Base-by-base conservation (phyloP, 2,797 vertebrate genomes). In the Schizopygopsis pylzovi region DNA sequence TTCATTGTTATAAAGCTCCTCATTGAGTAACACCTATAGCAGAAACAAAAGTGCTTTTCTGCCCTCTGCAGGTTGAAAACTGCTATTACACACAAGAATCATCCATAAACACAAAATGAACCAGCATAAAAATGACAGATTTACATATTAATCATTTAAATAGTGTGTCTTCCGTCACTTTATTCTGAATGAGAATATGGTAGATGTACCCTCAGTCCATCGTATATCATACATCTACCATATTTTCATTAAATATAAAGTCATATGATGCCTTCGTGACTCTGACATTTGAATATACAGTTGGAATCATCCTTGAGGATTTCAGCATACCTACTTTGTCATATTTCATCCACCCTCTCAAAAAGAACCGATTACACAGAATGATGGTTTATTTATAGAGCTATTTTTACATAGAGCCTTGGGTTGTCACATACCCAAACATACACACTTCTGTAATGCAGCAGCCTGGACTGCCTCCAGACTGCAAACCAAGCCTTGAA, bases 401-500 rank as follows among this genome's bases (percentile, higher is more conserved):
- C 83, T 88, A 88, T 88, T 83, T 88, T 90, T 86, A 86, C 41
- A 84, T 2, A 5, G 49, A 65, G 45, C 81, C 56, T 54, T 63
- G 56, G 80, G 84, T 75, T 83, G 61, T 83, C 75, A 83, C 83
- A 80, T 61, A 68, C 56, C 76, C 59, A 86, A 80, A 84, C 63
- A 2, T 63, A 79, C 54, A 84, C 18, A 22, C 73, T 73, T 75
- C 43, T 83, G 63, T 43, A 85, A 75, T 61, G 86, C 84, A 89
- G 81, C 70, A 77, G 71, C 75, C 71, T 89, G 83, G 87, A 88
- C 81, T 39, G 6, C 12, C 59, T 88, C 86, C 85, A 87, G 37
- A 22, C 41, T 89, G 86, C 87, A 91, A 92, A 88, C 45, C 54
- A 90, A 85, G 47, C 65, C 86, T 71, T 88, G 85, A 84, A 90